phyloP scores from a whole-genome alignment of 2,113 vertebrate genomes.

The Anarhynchus alexandrinus region DNA sequence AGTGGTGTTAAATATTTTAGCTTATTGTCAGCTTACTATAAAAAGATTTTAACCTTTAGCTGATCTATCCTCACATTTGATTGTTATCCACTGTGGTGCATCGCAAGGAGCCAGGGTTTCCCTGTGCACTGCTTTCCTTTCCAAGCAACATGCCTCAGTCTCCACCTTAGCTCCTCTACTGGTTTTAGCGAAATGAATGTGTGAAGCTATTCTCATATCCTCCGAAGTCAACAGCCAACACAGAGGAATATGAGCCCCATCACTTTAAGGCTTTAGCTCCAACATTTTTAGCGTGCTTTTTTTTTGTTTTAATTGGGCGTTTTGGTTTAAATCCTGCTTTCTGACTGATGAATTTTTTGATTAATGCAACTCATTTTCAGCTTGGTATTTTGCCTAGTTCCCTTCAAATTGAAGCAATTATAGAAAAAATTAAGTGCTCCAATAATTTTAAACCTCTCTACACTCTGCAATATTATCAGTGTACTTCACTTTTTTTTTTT shows the following conservation, averaged over 20 bases:
- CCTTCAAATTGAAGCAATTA: conserved; percentile 65
- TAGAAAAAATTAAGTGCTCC: conserved; percentile 62
- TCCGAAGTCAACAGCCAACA: not conserved
- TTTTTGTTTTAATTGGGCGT: conserved; percentile 6
- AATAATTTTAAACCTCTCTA: conserved; percentile 62
- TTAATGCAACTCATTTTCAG: conserved; percentile 60
- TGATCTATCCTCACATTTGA: not conserved
- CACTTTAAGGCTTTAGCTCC: conserved; percentile 1
- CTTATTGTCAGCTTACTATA: not conserved
- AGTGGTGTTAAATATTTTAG: not conserved
- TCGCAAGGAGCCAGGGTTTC: not conserved
- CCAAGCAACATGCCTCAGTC: not conserved
- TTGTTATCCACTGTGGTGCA: not conserved
- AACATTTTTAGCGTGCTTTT: not conserved
- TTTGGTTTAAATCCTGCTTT: conserved; percentile 59
- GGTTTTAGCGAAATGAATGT: not conserved
- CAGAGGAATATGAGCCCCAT: not conserved
- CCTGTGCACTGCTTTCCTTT: not conserved
- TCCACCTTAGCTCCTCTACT: not conserved
- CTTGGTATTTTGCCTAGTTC: conserved; percentile 67
- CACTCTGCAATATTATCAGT: conserved; percentile 18
- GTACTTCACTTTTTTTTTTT: conserved; percentile 29
- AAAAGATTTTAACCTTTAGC: conserved; percentile 20
- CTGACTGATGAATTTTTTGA: conserved; percentile 58
- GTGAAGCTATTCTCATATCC: not conserved